Base-by-base conservation (phyloP, 2,888 invertebrate species). In the Andricus quercusramuli region DNA sequence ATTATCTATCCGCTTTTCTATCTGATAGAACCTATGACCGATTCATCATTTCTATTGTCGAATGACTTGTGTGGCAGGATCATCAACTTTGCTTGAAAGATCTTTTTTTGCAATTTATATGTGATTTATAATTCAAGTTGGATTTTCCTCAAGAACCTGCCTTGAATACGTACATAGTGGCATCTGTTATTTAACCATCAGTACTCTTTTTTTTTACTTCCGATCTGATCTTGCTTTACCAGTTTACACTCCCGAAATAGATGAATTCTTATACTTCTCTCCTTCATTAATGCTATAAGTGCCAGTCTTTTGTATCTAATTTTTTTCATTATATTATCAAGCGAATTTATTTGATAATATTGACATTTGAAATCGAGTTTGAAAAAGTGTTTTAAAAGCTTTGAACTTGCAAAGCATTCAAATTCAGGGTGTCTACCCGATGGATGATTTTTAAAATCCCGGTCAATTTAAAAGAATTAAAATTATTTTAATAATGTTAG, bases 111-210 rank as follows among this genome's bases (percentile, higher is more conserved):
- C 9, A 56, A n/a, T 56, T n/a, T 56, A 56, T 51, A 68, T 17
- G 25, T 47, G 56, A 51, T 70, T 25, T 70, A 25, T 51, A 51
- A 74, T 74, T 56, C 56, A 32, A 29, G 32, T 29, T 32, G 51
- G n/a, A 25, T 74, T 74, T 74, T 37, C 29, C 37, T 41, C n/a
- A 4, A n/a, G 37, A 70, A 29, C n/a, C 32, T 37, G 32, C 1
- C 74, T 74, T 74, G n/a, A 74, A 56, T 15, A 74, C 56, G 32
- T 56, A 25, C 13, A 56, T 29, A 74, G 32, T 74, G 56, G 74
- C 74, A 74, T 74, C 74, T 74, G 29, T n/a, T 56, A 56, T n/a
- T 74, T 74, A 56, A 56, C 74, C 56, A 56, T 74, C 51, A 74
- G 56, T 51, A 56, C 56, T 56, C 56, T 29, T 74, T 74, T 74